Evolutionary conservation across 2,888 invertebrate genomes (phyloP), one percentile per base, ranked within the genome.

Genomic region (Ophraella communa): DNA sequence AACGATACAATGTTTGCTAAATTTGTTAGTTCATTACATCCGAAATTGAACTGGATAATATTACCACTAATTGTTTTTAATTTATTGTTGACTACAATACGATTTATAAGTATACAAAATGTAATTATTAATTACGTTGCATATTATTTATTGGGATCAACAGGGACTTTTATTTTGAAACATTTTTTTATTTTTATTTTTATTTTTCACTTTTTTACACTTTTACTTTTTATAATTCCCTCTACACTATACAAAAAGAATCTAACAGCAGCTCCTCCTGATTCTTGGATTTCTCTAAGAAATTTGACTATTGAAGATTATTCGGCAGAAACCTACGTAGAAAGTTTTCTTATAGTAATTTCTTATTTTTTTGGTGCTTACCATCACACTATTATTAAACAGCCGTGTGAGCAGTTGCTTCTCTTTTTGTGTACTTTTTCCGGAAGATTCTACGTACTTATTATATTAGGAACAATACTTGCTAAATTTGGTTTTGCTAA

Each of bases 371-470:
- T 64, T 4, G 64, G 59, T 2, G 23, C 64, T 3, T n/a, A 21
- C 42, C 45, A 39, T 14, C 4, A 18, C 2, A 45, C 21, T 11
- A 7, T 21, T 24, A 30, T 60, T 4, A 59, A 42, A 14, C 44
- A 60, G 8, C 55, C 67, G 0, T 21, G 60, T n/a, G 76, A 77
- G 52, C 67, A 72, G 35, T 8, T 76, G 0, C 66, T 68, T 17
- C 65, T 76, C 8, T 64, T 71, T n/a, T 4, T 76, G 4, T 66
- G 74, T 14, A 61, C 69, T 2, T 60, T 77, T 14, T 52, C 66
- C 4, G 80, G 80, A 2, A 62, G 75, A 42, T 70, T 75, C 11
- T 77, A 69, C 56, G 73, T 75, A 1, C 71, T 77, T 14, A 69
- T 73, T 23, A 65, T 78, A 1, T 55, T 73, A 14, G 74, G 75